Evolutionary conservation across 2,888 invertebrate genomes (phyloP), one percentile per base, ranked within the genome.

Genomic region (Conistra vaccinii): DNA sequence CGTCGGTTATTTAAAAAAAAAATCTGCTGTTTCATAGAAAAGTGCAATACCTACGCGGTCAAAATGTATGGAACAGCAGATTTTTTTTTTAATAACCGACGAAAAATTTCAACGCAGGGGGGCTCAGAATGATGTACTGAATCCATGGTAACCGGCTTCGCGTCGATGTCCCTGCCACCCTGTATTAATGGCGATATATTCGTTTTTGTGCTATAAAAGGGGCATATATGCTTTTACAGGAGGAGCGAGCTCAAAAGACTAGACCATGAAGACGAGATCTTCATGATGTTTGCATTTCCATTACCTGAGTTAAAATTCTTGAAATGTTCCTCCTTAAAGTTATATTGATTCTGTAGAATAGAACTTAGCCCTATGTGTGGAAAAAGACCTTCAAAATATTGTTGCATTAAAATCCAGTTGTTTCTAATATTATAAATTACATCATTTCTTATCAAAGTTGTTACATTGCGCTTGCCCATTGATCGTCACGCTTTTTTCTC

Each of bases 401-500:
- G 7, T 7, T 26, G n/a, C 23, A 42, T 39, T 26, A 26, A 26
- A 29, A 70, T 70, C 4, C 17, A 51, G 35, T 58, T 20, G 4
- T 35, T 60, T 60, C 20, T 60, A 14, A 32, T 32, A 17, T 60
- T 60, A 39, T 9, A 26, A 5, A 74, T 53, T n/a, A 35, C 23
- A 76, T 17, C n/a, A 77, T 57, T 48, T 10, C 55, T 35, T 48
- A 63, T 45, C 57, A 29, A 2, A 39, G 7, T 55, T 62, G 23
- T 2, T 48, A 39, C 45, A n/a, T 63, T 65, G 45, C 39, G 29
- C n/a, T 29, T 48, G 32, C 20, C 29, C 57, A 48, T 77, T 77
- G 77, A 58, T 65, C 29, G 77, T 77, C 48, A 75, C 66, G 65
- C 66, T 77, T 57, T 76, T 76, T 77, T 29, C 57, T 58, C n/a